Evolutionary conservation across 1,140 invertebrate genomes (phyloP).

Genomic region (Halyomorpha halys): DNA sequence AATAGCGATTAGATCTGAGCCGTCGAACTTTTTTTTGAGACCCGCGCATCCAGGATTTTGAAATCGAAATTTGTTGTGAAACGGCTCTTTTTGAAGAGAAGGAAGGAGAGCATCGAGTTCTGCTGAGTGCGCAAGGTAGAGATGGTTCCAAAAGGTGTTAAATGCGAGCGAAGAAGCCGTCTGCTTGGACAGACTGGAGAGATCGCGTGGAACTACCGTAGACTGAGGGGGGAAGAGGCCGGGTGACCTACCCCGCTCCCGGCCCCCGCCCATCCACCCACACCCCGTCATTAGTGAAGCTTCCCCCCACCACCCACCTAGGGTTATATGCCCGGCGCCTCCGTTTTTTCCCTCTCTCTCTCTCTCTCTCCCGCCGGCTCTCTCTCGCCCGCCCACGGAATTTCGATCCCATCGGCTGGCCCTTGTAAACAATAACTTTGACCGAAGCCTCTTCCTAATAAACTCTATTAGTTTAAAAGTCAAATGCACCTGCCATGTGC

Average conservation of each 20-base stretch:
- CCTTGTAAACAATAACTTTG: slow-evolving; percentile 15
- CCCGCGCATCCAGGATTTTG: too few species aligned
- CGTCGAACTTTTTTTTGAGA: too few species aligned
- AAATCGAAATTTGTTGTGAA: too few species aligned
- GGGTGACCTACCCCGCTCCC: slow-evolving; percentile 25
- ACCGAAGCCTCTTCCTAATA: neutral
- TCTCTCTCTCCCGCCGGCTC: slow-evolving; percentile 12
- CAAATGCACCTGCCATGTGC: too few species aligned
- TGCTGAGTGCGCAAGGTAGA: neutral
- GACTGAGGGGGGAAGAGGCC: slow-evolving; percentile 3
- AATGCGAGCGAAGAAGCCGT: neutral
- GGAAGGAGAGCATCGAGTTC: too few species aligned
- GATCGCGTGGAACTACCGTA: slow-evolving; percentile 12
- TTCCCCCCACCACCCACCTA: slow-evolving; percentile 17
- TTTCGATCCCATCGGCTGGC: slow-evolving; percentile 14
- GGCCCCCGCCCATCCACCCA: slow-evolving; percentile 16
- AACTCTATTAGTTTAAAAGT: too few species aligned
- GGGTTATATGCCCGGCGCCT: slow-evolving; percentile 26
- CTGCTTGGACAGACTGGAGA: neutral
- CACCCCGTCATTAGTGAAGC: slow-evolving; percentile 26
- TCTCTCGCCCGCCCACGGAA: slow-evolving; percentile 4
- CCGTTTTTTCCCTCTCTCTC: slow-evolving; percentile 12
- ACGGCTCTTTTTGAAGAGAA: too few species aligned
- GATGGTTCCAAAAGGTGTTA: too few species aligned
- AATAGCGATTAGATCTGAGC: too few species aligned